These are phyloP conservation scores for Anneissia japonica DNA, from an alignment of 35 echinoderm and acorn worm species.

Conservation along the genomic window DNA sequence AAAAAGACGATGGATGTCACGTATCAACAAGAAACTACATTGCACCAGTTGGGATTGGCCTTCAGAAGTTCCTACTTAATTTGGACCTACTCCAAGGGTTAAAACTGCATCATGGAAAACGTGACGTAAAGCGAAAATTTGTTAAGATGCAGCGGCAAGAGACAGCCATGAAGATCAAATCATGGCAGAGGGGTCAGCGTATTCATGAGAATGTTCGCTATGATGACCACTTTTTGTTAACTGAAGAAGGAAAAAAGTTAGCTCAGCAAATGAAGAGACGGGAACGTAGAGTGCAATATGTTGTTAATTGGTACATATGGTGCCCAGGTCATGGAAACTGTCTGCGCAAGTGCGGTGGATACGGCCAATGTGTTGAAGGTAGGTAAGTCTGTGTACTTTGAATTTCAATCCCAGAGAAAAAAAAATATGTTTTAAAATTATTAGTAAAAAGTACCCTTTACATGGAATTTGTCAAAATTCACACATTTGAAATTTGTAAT, in stretches of 20 bases:
- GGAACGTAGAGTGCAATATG: constrained; percentile 38
- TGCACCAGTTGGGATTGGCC: constrained; percentile 24
- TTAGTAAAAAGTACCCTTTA: background rate
- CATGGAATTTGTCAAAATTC: no score
- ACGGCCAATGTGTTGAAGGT: constrained; percentile 49
- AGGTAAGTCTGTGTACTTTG: background rate
- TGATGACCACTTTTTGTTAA: constrained; percentile 55
- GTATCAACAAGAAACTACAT: constrained; percentile 3
- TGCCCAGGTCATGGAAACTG: constrained; percentile 72
- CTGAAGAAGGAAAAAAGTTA: constrained; percentile 33
- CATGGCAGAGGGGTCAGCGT: constrained; percentile 34
- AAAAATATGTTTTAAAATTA: background rate
- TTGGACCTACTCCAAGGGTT: constrained; percentile 19
- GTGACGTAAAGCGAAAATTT: constrained; percentile 48
- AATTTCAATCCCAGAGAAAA: background rate
- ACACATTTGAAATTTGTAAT: no score
- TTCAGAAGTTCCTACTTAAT: constrained; percentile 27
- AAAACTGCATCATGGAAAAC: constrained; percentile 39
- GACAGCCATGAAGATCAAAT: background rate
- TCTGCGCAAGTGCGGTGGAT: constrained; percentile 42
- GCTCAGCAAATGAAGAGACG: constrained; percentile 14
- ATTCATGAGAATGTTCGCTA: constrained; percentile 48
- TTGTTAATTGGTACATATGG: constrained; percentile 61
- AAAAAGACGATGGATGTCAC: constrained; percentile 19
- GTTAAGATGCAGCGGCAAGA: constrained; percentile 39